Percentiles rank a stretch among this genome's conserved stretches.
Conservation (phyloP, 2,888 invertebrate species). For the Thecophora atra region DNA sequence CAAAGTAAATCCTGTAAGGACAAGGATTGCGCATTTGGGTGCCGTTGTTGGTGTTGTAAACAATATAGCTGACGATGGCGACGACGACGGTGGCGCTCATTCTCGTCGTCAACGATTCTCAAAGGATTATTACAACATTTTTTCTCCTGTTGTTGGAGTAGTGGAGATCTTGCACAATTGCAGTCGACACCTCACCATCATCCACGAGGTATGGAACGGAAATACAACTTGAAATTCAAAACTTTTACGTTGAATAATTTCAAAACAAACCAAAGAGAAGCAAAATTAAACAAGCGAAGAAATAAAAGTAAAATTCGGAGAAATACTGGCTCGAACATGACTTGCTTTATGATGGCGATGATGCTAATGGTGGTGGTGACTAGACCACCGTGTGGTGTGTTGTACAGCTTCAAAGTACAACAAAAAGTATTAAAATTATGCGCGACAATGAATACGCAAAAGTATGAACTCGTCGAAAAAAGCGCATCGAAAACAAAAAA, state of each 20-base stretch:
- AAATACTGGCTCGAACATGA: conserved; percentile 14
- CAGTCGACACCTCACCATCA: neutral
- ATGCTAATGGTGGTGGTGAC: conserved; percentile 1
- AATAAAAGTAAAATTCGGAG: conserved; percentile 14
- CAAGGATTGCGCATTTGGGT: conserved; percentile 26
- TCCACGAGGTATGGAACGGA: conserved; percentile 27
- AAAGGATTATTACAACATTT: conserved; percentile 22
- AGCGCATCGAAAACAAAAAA: conserved; percentile 18
- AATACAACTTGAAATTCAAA: conserved; percentile 30
- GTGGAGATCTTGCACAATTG: conserved; percentile 10
- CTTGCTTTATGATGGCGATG: neutral
- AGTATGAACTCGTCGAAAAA: conserved; percentile 21
- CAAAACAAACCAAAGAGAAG: neutral
- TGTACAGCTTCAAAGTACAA: conserved; percentile 17
- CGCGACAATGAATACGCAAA: conserved; percentile 37
- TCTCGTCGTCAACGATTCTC: conserved; percentile 13
- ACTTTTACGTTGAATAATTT: conserved; percentile 33
- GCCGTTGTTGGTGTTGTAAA: conserved; percentile 15
- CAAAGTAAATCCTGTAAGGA: conserved; percentile 24
- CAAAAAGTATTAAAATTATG: conserved; percentile 37
- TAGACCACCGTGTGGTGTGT: neutral
- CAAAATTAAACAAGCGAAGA: neutral
- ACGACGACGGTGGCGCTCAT: conserved; percentile 3
- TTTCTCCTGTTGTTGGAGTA: neutral
- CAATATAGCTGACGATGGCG: neutral